Percentiles rank a stretch among this genome's conserved stretches.
Evolutionary conservation across 2,888 invertebrate species (phyloP).

Genomic region (Cephus rjabovi): DNA sequence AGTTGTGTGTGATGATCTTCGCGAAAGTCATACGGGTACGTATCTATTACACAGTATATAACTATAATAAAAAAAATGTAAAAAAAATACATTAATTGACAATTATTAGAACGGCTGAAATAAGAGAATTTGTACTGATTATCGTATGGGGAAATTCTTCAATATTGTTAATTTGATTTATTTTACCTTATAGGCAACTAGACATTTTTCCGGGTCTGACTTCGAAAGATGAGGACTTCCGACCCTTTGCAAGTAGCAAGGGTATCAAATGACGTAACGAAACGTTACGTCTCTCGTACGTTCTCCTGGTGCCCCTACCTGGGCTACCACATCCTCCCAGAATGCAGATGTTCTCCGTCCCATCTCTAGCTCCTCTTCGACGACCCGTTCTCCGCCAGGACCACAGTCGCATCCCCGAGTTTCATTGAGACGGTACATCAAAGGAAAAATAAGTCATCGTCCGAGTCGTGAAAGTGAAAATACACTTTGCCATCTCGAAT

Average conservation of each 20-base stretch:
- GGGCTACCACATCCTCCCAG: slow-evolving; percentile 29
- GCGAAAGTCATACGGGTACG: not conserved
- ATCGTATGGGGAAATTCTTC: not conserved
- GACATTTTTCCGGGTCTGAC: not conserved
- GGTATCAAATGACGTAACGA: slow-evolving; percentile 12
- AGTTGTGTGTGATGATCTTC: not conserved
- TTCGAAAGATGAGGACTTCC: not conserved
- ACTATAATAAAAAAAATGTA: not conserved
- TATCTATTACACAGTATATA: not conserved
- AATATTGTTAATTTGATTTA: not conserved
- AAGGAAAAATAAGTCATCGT: slow-evolving; percentile 22
- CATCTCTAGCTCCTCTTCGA: slow-evolving; percentile 47
- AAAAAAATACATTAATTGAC: not conserved
- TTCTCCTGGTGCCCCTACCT: slow-evolving; percentile 15
- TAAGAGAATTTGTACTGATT: not conserved
- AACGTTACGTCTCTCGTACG: slow-evolving; percentile 4
- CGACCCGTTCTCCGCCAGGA: slow-evolving; percentile 40
- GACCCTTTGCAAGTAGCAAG: slow-evolving; percentile 1
- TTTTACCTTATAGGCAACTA: not conserved
- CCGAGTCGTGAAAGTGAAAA: slow-evolving; percentile 24
- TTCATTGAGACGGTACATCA: slow-evolving; percentile 50
- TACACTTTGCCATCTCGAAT: not conserved
- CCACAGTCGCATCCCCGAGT: slow-evolving; percentile 58
- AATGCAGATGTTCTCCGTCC: slow-evolving; percentile 19
- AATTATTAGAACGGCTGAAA: not conserved